Conservation (phyloP, 2,797 vertebrate genomes). For the Carapus acus region DNA sequence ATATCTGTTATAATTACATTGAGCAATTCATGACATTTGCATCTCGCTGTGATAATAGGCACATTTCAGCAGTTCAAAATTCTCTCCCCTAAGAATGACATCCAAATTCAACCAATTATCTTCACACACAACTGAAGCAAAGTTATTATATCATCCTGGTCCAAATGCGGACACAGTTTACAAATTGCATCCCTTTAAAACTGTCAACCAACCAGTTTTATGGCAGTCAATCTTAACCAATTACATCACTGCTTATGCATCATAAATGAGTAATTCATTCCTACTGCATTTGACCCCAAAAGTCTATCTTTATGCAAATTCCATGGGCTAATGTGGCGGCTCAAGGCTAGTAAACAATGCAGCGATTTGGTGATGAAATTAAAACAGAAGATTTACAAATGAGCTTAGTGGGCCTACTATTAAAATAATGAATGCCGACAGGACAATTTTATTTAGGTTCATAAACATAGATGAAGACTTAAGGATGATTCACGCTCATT, state of each 20-base stretch:
- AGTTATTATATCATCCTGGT: too few species aligned
- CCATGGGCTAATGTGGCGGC: constrained; percentile 10
- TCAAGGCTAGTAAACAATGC: not conserved
- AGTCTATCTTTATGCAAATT: constrained; percentile 2
- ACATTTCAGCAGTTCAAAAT: too few species aligned
- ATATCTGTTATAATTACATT: too few species aligned
- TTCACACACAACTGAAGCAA: too few species aligned
- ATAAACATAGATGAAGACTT: not conserved
- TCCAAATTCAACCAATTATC: too few species aligned
- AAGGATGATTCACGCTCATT: not conserved
- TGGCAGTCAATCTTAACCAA: not conserved
- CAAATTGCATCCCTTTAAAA: too few species aligned
- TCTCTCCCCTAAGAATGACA: not conserved
- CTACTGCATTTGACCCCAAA: not conserved
- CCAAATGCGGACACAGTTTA: too few species aligned
- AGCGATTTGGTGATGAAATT: constrained; percentile 15
- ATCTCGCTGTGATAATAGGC: too few species aligned
- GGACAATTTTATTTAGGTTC: constrained; percentile 3
- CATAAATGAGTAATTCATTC: not conserved
- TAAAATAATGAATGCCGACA: not conserved
- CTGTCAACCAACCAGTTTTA: too few species aligned
- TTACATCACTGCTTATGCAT: not conserved
- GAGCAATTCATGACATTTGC: too few species aligned
- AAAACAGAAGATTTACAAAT: constrained; percentile 17
- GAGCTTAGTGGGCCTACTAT: constrained; percentile 6